These are phyloP conservation scores for Zaprionus lineosus DNA, from an alignment of 2,888 invertebrate species.

Conservation along the genomic window DNA sequence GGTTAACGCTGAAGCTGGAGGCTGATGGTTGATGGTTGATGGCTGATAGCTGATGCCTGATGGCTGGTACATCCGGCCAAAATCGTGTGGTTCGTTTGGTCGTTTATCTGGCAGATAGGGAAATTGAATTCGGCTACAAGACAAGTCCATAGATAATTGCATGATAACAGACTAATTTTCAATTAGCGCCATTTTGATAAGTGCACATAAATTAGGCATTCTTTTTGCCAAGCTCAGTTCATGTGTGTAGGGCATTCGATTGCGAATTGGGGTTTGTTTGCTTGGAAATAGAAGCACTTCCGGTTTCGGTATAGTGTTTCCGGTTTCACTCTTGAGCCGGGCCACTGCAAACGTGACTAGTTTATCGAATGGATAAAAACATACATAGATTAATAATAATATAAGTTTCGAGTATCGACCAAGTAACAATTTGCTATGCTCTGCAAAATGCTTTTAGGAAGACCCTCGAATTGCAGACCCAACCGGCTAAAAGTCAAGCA, in stretches of 20 bases:
- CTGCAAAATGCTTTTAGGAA: slow-evolving; percentile 66
- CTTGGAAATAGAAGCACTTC: slow-evolving; percentile 44
- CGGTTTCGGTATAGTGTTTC: slow-evolving; percentile 52
- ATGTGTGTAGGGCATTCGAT: slow-evolving; percentile 62
- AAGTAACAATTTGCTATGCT: slow-evolving; percentile 74
- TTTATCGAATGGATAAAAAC: slow-evolving; percentile 64
- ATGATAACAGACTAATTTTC: slow-evolving; percentile 76
- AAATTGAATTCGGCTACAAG: slow-evolving; percentile 60
- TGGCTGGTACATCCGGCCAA: slow-evolving; percentile 24
- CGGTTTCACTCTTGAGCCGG: slow-evolving; percentile 31
- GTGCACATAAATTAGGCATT: slow-evolving; percentile 75
- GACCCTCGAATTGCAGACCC: slow-evolving; percentile 16
- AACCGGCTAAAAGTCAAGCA: slow-evolving; percentile 70
- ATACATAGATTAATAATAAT: slow-evolving; percentile 75
- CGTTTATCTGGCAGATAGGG: slow-evolving; percentile 60
- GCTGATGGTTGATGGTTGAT: too few species aligned
- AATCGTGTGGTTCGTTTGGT: slow-evolving; percentile 37
- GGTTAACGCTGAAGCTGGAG: too few species aligned
- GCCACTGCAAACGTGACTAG: slow-evolving; percentile 64
- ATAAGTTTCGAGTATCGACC: slow-evolving; percentile 43
- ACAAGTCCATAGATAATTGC: slow-evolving; percentile 66
- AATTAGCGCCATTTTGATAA: slow-evolving; percentile 77
- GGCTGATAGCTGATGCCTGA: too few species aligned
- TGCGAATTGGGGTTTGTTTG: slow-evolving; percentile 60
- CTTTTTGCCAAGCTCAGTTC: slow-evolving; percentile 40